Conservation (phyloP, 2,113 vertebrate genomes). For the Drymodes brunneopygia region DNA sequence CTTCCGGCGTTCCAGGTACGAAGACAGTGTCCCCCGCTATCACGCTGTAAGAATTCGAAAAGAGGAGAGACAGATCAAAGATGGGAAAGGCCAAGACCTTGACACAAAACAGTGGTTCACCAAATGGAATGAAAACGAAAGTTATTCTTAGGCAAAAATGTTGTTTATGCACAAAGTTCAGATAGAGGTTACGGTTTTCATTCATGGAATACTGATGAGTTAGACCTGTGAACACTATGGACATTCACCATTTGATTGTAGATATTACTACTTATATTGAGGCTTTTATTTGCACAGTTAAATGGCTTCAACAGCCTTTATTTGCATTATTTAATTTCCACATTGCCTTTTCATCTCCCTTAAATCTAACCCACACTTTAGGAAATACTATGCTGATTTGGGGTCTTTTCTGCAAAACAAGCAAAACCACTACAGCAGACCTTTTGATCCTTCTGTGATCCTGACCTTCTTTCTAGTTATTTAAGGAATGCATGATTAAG, state of each 20-base stretch:
- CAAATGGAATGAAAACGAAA: conserved; percentile 90
- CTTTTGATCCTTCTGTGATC: neutral
- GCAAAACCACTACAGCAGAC: neutral
- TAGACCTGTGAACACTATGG: conserved; percentile 28
- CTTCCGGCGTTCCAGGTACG: conserved; percentile 91
- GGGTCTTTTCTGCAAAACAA: neutral
- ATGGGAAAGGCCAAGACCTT: conserved; percentile 74
- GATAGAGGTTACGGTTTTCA: neutral
- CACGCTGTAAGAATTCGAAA: conserved; percentile 92
- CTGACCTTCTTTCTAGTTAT: neutral
- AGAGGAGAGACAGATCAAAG: conserved; percentile 80
- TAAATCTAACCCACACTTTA: neutral
- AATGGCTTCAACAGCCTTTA: conserved; percentile 40
- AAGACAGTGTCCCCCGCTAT: conserved; percentile 89
- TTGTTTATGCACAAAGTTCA: neutral
- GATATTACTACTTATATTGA: conserved; percentile 18
- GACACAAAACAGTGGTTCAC: conserved; percentile 95
- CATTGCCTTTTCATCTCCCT: conserved; percentile 23
- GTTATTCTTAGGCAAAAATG: conserved; percentile 78
- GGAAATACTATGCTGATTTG: neutral
- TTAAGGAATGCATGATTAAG: neutral
- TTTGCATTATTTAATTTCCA: conserved; percentile 65
- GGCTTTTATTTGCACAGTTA: conserved; percentile 70
- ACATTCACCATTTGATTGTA: conserved; percentile 51
- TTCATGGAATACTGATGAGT: neutral